Evolutionary conservation across 2,888 invertebrate species (phyloP).

Genomic region (Rapana venosa): DNA sequence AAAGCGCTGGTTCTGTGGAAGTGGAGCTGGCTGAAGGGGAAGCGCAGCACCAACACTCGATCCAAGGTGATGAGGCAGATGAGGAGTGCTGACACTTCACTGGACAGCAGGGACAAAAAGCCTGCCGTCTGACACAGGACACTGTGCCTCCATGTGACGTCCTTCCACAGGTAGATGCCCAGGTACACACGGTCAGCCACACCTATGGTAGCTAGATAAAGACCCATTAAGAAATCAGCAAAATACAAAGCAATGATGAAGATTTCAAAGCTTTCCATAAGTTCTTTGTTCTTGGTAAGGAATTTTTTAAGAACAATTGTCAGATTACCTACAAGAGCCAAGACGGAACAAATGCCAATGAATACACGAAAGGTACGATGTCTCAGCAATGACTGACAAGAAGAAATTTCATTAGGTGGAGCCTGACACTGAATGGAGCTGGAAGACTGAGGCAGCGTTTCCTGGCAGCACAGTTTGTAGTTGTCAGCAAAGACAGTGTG

Average conservation of each 20-base stretch:
- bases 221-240: slow-evolving; percentile 46
- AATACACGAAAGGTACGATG: slow-evolving; percentile 22
- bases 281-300: not conserved
- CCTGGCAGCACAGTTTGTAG: slow-evolving; percentile 29
- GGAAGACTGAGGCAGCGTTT: not conserved
- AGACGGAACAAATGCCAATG: slow-evolving; percentile 2
- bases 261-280: slow-evolving; percentile 6
- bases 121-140: slow-evolving; percentile 40
- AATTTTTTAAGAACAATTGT: slow-evolving; percentile 28
- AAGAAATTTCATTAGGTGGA: slow-evolving; percentile 46
- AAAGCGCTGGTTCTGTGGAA: slow-evolving; percentile 62
- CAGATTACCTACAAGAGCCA: slow-evolving; percentile 42
- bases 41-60: slow-evolving; percentile 83
- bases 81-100: slow-evolving; percentile 43
- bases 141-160: slow-evolving; percentile 41
- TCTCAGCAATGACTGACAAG: slow-evolving; percentile 41
- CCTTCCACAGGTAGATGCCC: slow-evolving; percentile 37
- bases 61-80: slow-evolving; percentile 48
- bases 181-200: slow-evolving; percentile 44
- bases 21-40: slow-evolving; percentile 76
- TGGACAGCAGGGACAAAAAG: slow-evolving; percentile 42
- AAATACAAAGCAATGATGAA: slow-evolving; percentile 41
- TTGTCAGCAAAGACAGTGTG: slow-evolving; percentile 19
- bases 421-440: slow-evolving; percentile 21
- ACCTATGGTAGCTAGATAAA: slow-evolving; percentile 44